These are phyloP conservation scores for Melanogrammus aeglefinus DNA, from an alignment of 2,797 vertebrate genomes.

Conservation along the genomic window DNA sequence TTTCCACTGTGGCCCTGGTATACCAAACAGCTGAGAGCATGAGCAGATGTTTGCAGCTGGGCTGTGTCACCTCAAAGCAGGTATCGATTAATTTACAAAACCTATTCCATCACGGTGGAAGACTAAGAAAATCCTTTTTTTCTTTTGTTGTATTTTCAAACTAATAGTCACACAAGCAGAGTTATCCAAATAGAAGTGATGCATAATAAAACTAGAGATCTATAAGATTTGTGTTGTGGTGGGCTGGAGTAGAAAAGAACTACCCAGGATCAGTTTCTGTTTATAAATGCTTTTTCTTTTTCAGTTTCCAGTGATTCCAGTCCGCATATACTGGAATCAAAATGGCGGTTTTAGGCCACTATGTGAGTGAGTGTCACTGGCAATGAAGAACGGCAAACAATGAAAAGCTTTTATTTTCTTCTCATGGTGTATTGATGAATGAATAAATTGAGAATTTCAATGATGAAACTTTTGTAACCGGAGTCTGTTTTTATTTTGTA, in stretches of 20 bases:
- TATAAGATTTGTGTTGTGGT: neutral
- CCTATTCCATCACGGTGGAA: neutral
- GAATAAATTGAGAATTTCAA: neutral
- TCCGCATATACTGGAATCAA: neutral
- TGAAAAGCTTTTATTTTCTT: neutral
- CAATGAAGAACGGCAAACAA: neutral
- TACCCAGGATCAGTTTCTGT: neutral
- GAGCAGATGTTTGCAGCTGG: neutral
- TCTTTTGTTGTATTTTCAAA: neutral
- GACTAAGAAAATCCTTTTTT: neutral
- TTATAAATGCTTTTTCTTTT: neutral
- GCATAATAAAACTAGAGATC: neutral
- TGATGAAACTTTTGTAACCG: neutral
- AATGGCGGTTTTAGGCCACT: neutral
- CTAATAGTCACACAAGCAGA: neutral
- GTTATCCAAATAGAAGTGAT: neutral
- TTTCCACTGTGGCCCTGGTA: constrained; percentile 1
- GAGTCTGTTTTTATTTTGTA: neutral
- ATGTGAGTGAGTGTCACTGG: neutral
- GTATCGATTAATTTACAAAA: neutral
- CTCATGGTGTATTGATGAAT: neutral
- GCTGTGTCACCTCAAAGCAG: neutral
- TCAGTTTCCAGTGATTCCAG: neutral
- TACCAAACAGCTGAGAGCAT: neutral
- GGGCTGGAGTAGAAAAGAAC: neutral